Evolutionary conservation across 2,113 vertebrate species (phyloP).

Genomic region (Canis aureus): DNA sequence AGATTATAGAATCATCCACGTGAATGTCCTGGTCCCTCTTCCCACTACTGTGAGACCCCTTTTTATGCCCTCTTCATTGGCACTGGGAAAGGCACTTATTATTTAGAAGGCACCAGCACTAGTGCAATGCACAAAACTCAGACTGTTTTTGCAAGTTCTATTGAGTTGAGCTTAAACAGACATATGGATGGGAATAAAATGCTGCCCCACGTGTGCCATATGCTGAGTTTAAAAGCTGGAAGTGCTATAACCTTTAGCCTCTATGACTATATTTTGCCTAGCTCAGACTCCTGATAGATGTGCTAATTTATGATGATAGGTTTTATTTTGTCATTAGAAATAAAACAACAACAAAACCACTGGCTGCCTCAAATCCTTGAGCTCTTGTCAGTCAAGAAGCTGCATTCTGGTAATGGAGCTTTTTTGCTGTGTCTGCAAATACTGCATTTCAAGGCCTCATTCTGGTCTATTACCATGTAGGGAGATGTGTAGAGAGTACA

Average conservation of each 20-base stretch:
- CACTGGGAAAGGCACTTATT: background rate
- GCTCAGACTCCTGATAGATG: background rate
- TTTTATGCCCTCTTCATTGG: background rate
- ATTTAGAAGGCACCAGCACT: background rate
- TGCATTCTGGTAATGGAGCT: background rate
- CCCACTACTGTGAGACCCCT: background rate
- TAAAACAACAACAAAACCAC: conserved; percentile 11
- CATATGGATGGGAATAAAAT: background rate
- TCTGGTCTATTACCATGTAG: conserved; percentile 30
- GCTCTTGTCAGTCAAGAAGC: conserved; percentile 16
- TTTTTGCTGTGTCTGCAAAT: background rate
- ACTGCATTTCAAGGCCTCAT: background rate
- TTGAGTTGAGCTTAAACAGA: background rate
- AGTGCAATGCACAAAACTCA: background rate
- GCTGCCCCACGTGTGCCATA: background rate
- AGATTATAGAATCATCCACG: background rate
- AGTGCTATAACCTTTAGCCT: background rate
- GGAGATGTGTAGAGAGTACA: conserved; percentile 51
- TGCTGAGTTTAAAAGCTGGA: background rate
- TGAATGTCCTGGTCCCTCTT: background rate
- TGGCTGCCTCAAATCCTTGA: conserved; percentile 1
- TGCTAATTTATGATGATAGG: background rate
- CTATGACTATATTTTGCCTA: background rate
- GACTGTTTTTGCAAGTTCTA: background rate
- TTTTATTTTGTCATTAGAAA: conserved; percentile 41